These are phyloP conservation scores for Haemorhous mexicanus DNA, from an alignment of 2,113 vertebrate species.

Conservation along the genomic window DNA sequence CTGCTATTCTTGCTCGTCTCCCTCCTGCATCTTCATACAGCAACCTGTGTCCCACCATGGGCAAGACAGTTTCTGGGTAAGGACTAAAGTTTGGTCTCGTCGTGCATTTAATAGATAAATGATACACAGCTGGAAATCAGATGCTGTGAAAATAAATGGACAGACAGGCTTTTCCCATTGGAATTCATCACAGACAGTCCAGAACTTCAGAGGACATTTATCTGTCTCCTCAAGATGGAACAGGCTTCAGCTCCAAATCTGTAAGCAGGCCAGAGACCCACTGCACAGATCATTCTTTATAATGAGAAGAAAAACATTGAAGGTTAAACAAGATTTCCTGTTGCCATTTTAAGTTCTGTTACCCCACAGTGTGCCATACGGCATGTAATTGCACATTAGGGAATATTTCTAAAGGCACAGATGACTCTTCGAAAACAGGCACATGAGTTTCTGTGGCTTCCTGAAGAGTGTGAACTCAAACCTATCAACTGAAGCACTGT, in stretches of 20 bases:
- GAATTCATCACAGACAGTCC: neutral
- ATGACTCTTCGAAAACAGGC: neutral
- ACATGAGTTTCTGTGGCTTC: neutral
- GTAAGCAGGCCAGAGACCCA: neutral
- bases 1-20: neutral
- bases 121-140: neutral
- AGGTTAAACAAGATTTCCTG: neutral
- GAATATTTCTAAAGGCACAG: constrained; percentile 11
- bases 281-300: neutral
- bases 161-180: neutral
- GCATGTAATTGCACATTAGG: neutral
- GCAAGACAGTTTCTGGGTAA: neutral
- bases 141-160: neutral
- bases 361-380: neutral
- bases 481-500: neutral
- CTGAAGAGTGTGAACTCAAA: neutral
- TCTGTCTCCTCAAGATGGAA: neutral
- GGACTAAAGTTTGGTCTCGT: neutral
- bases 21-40: neutral
- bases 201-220: neutral
- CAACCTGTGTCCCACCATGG: neutral
- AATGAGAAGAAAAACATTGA: neutral
- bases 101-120: neutral
- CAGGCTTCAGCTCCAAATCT: neutral
- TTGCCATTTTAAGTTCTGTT: neutral